phyloP scores from a whole-genome alignment of 2,888 invertebrate genomes.

The Tipula confusa region DNA sequence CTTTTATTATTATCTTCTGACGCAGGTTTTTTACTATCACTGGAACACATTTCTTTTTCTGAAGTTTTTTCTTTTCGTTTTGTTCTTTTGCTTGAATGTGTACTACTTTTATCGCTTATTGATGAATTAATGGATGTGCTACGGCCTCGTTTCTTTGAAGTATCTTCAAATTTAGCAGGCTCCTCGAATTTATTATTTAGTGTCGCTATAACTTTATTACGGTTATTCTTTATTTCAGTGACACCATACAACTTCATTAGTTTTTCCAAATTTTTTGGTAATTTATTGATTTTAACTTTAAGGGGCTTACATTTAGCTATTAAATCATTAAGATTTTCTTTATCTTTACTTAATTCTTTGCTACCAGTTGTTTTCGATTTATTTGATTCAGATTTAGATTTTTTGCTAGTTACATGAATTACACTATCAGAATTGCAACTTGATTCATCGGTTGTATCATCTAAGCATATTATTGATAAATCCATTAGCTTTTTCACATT shows the following conservation, averaged over 20 bases:
- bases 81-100: background rate
- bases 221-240: conserved; percentile 28
- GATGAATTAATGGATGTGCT: background rate
- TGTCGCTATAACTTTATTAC: conserved; percentile 10
- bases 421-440: background rate
- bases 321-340: background rate
- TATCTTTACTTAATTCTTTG: background rate
- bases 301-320: conserved; percentile 15
- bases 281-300: conserved; percentile 26
- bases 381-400: background rate
- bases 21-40: background rate
- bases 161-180: background rate
- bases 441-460: conserved; percentile 21
- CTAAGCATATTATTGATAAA: conserved; percentile 7
- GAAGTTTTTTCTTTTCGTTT: background rate
- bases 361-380: background rate
- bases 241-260: conserved; percentile 25
- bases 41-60: background rate
- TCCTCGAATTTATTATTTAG: background rate
- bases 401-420: background rate
- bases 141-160: background rate
- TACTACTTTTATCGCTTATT: background rate
- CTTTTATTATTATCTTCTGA: background rate
- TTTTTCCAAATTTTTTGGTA: conserved; percentile 21
- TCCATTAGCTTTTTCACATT: conserved; percentile 20